Percentiles rank a stretch among this genome's conserved stretches.
These are phyloP conservation scores for Auanema freiburgensis DNA, from an alignment of 2,888 invertebrate genomes.

Conservation along the genomic window DNA sequence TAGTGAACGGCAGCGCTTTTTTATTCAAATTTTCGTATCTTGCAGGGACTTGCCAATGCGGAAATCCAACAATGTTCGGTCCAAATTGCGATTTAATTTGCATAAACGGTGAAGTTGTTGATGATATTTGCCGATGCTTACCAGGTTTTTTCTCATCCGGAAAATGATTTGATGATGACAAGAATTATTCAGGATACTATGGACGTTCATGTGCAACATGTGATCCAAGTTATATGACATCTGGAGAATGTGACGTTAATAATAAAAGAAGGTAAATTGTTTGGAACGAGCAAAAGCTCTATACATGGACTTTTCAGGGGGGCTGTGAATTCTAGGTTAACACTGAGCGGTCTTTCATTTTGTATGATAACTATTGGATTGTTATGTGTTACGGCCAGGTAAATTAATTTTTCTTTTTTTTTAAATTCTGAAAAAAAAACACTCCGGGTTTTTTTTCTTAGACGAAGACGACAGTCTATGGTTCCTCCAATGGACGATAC, in stretches of 20 bases:
- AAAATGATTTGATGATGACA: not conserved
- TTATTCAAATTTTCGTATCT: too few relatives aligned
- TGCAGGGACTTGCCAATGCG: conserved; percentile 16
- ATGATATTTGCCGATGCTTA: conserved; percentile 18
- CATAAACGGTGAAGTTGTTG: conserved; percentile 34
- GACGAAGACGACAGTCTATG: conserved; percentile 28
- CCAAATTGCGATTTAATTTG: conserved; percentile 23
- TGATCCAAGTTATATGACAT: conserved; percentile 14
- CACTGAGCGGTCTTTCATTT: conserved; percentile 49
- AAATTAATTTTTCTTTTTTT: not conserved
- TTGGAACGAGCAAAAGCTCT: not conserved
- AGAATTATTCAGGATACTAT: conserved; percentile 21
- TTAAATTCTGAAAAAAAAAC: conserved; percentile 5
- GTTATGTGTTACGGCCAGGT: conserved; percentile 45
- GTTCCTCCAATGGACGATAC: conserved; percentile 35
- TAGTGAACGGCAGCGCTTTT: not conserved
- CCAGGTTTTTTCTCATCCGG: not conserved
- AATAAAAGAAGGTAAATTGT: not conserved
- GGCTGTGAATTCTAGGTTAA: conserved; percentile 45
- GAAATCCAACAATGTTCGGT: conserved; percentile 11
- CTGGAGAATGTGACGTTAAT: conserved; percentile 9
- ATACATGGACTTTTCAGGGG: conserved; percentile 17
- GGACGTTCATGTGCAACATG: conserved; percentile 37
- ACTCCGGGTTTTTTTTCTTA: conserved; percentile 4
- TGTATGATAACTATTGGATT: conserved; percentile 51